A percentile compares a stretch with the other conserved stretches of the same genome.
phyloP scores from a whole-genome alignment of 1,140 invertebrate species.

The Dryas iulia region DNA sequence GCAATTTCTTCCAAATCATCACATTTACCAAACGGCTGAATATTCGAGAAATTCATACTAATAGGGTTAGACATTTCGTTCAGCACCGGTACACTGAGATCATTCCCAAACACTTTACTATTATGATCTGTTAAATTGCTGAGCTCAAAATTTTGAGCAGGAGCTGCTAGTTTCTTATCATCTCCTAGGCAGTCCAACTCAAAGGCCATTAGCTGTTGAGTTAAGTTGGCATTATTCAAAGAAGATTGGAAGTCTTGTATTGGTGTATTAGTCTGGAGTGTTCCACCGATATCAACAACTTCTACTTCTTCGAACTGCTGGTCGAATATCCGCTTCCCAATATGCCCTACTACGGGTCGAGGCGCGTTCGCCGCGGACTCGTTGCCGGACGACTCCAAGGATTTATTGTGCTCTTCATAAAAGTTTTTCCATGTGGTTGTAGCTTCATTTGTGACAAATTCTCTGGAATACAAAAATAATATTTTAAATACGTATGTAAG shows the following conservation, averaged over 20 bases:
- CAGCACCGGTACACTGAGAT: conserved; percentile 42
- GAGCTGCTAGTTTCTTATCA: conserved; percentile 39
- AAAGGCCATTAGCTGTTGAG: conserved; percentile 46
- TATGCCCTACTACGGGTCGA: conserved; percentile 47
- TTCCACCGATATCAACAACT: conserved; percentile 40
- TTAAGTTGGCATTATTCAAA: conserved; percentile 51
- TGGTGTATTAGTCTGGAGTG: conserved; percentile 28
- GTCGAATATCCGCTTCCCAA: conserved; percentile 61
- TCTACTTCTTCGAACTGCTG: conserved; percentile 68
- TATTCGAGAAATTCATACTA: conserved; percentile 56
- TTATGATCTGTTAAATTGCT: conserved; percentile 57
- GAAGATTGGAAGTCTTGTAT: conserved; percentile 43
- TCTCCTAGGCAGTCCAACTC: conserved; percentile 50
- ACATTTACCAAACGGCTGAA: conserved; percentile 46
- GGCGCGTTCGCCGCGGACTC: conserved; percentile 46
- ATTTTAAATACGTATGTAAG: no score
- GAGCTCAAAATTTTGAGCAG: conserved; percentile 54
- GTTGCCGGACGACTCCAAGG: conserved; percentile 62
- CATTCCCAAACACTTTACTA: conserved; percentile 57
- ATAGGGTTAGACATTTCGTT: conserved; percentile 54
- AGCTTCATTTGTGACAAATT: conserved; percentile 67
- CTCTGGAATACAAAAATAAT: conserved; percentile 45
- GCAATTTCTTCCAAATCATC: conserved; percentile 66
- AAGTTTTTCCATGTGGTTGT: conserved; percentile 73
- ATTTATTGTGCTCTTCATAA: conserved; percentile 71